phyloP scores from a whole-genome alignment of 2,113 vertebrate genomes.

The Triplophysa dalaica region DNA sequence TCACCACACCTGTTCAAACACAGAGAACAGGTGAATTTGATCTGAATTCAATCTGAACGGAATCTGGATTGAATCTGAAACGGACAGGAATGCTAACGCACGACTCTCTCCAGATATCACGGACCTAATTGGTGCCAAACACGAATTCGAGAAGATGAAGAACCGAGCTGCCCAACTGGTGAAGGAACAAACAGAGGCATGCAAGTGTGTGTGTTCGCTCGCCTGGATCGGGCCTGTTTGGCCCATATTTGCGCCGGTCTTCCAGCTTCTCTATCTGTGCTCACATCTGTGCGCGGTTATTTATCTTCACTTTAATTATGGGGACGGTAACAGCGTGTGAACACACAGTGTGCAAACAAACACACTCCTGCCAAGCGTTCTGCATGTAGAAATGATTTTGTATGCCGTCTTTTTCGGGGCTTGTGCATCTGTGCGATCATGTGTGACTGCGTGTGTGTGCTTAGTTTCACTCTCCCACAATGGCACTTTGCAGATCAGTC shows the following conservation, averaged over 20 bases:
- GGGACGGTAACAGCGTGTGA: slow-evolving; percentile 2
- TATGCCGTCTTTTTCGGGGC: not conserved
- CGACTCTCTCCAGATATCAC: slow-evolving; percentile 17
- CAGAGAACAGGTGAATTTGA: not conserved
- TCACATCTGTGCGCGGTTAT: slow-evolving; percentile 26
- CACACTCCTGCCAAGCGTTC: not conserved
- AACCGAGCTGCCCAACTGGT: slow-evolving; percentile 60
- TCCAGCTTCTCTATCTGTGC: slow-evolving; percentile 18
- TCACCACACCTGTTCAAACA: not conserved
- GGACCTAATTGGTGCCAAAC: slow-evolving; percentile 26
- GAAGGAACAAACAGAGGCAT: slow-evolving; percentile 51
- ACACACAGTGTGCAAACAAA: slow-evolving; percentile 6
- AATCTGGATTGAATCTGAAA: not conserved
- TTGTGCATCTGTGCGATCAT: slow-evolving; percentile 55
- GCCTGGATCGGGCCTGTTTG: slow-evolving; percentile 38
- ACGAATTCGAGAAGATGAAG: slow-evolving; percentile 42
- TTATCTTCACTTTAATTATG: slow-evolving; percentile 30
- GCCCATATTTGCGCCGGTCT: slow-evolving; percentile 52
- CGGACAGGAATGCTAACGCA: not conserved
- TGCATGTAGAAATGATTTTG: not conserved
- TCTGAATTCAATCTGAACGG: not conserved
- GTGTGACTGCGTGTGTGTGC: slow-evolving; percentile 39
- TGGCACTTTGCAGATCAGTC: slow-evolving; percentile 53
- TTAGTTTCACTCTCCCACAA: slow-evolving; percentile 20
- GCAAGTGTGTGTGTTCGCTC: slow-evolving; percentile 56